Conservation (phyloP, 2,888 invertebrate species). For the Calephelis perditalis region DNA sequence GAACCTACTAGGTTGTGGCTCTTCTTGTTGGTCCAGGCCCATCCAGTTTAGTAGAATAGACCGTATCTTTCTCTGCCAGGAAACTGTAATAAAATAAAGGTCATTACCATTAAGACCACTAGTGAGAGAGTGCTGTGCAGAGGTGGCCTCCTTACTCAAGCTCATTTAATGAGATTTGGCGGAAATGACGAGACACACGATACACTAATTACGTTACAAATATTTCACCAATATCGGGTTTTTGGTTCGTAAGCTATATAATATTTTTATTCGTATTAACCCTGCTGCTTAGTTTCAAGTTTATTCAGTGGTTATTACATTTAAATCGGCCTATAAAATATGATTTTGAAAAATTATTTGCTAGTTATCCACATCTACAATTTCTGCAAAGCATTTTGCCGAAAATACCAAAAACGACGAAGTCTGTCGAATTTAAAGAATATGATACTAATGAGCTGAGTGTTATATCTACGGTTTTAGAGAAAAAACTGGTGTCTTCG, state of each 20-base stretch:
- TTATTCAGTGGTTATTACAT: constrained; percentile 72
- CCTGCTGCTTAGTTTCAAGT: constrained; percentile 67
- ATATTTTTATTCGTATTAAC: constrained; percentile 58
- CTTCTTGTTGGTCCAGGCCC: no score
- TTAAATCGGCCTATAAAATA: constrained; percentile 72
- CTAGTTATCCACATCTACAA: constrained; percentile 47
- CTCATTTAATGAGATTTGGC: no score
- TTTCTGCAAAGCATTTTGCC: constrained; percentile 43
- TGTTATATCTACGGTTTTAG: constrained; percentile 65
- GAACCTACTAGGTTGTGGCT: no score
- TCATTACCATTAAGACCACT: no score
- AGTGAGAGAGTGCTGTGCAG: no score
- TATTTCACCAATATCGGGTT: constrained; percentile 59
- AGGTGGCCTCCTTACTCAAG: no score
- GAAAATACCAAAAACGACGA: constrained; percentile 30
- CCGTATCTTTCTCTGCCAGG: no score
- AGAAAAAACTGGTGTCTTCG: constrained; percentile 64
- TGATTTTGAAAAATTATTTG: constrained; percentile 48
- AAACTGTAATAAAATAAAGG: no score
- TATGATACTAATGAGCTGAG: constrained; percentile 69
- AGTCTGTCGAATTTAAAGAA: constrained; percentile 43
- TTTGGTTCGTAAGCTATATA: constrained; percentile 65
- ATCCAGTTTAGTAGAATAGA: no score
- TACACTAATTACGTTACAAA: constrained; percentile 49
- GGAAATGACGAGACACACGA: no score